Evolutionary conservation across 1,140 invertebrate genomes (phyloP).

Genomic region (Parasteatoda tepidariorum): DNA sequence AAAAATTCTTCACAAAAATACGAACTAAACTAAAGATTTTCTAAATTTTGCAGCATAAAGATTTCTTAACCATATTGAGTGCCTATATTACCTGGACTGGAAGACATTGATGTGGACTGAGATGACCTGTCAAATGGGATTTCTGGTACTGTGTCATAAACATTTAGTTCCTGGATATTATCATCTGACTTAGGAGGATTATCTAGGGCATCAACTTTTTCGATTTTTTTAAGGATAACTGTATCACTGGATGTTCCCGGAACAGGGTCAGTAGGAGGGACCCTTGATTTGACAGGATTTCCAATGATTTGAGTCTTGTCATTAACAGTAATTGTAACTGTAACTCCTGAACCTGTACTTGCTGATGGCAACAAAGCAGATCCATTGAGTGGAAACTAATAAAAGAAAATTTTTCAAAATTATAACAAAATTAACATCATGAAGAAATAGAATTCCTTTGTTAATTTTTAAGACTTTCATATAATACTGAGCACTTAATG

Average conservation of each 20-base stretch:
- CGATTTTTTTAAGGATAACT: conserved; percentile 49
- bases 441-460: not conserved
- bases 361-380: conserved; percentile 3
- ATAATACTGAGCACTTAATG: too few relatives aligned
- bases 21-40: not conserved
- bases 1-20: too few relatives aligned
- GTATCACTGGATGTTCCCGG: conserved; percentile 23
- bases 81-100: conserved; percentile 50
- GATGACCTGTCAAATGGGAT: not conserved
- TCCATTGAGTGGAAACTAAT: conserved; percentile 45
- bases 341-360: conserved; percentile 24
- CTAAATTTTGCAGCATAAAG: not conserved
- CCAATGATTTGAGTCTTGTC: conserved; percentile 48
- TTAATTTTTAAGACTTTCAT: too few relatives aligned
- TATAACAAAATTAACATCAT: not conserved
- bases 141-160: conserved; percentile 44
- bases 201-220: conserved; percentile 20
- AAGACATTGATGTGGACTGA: conserved; percentile 25
- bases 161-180: not conserved
- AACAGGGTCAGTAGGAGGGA: conserved; percentile 16
- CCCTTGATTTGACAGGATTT: not conserved
- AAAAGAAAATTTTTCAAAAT: not conserved
- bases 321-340: conserved; percentile 54
- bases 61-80: too few relatives aligned
- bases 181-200: not conserved